Percentiles rank a stretch among this genome's conserved stretches.
Conservation (phyloP, 2,888 invertebrate species). For the Sinotaia quadrata region DNA sequence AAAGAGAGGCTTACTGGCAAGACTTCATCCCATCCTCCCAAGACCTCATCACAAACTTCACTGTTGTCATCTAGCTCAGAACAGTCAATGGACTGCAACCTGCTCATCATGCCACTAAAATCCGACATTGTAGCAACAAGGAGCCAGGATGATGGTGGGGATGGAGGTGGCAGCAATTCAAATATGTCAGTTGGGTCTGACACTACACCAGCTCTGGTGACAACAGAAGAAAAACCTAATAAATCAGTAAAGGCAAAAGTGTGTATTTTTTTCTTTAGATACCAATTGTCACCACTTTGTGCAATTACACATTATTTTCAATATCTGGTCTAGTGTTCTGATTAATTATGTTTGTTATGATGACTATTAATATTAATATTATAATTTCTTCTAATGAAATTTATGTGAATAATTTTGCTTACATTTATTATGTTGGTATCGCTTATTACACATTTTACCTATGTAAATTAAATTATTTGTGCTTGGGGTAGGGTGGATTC, state of each 20-base stretch:
- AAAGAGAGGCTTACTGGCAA: conserved; percentile 34
- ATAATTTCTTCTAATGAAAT: too few relatives aligned
- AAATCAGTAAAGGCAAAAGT: conserved; percentile 8
- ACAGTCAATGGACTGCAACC: conserved; percentile 40
- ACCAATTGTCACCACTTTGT: too few relatives aligned
- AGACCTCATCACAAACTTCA: conserved; percentile 59
- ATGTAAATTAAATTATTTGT: too few relatives aligned
- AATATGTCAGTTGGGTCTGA: conserved; percentile 62
- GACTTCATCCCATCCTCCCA: conserved; percentile 40
- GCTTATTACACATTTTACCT: too few relatives aligned
- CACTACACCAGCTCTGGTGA: conserved; percentile 47
- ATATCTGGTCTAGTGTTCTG: too few relatives aligned
- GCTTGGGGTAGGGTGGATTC: too few relatives aligned
- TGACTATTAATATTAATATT: too few relatives aligned
- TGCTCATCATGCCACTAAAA: conserved; percentile 27
- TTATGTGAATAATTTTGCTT: too few relatives aligned
- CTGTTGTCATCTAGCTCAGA: conserved; percentile 63
- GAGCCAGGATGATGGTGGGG: conserved; percentile 44
- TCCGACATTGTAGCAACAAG: conserved; percentile 42
- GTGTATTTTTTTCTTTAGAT: too few relatives aligned
- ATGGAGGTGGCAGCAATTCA: conserved; percentile 57
- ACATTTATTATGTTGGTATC: too few relatives aligned
- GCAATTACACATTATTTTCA: too few relatives aligned
- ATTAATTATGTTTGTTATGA: too few relatives aligned
- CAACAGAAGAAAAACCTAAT: not conserved